phyloP scores from a whole-genome alignment of 2,797 vertebrate genomes.

The Phalloptychus januarius region DNA sequence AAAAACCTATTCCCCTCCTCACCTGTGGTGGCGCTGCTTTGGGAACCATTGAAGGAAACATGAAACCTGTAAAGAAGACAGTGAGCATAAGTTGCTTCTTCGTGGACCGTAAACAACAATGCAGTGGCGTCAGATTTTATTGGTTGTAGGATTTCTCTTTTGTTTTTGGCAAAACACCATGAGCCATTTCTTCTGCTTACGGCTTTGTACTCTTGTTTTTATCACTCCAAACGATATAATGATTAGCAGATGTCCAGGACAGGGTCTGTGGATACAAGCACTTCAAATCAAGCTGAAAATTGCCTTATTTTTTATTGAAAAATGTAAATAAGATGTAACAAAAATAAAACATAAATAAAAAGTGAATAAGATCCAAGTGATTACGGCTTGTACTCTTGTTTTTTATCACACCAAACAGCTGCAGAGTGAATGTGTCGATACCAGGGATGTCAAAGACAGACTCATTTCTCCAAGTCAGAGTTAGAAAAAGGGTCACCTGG shows the following conservation, averaged over 20 bases:
- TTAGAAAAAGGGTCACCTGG: conserved; percentile 37
- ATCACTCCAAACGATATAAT: neutral
- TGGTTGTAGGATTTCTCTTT: too few relatives aligned
- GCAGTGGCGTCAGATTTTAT: too few relatives aligned
- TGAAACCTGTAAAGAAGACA: too few relatives aligned
- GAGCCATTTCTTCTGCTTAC: neutral
- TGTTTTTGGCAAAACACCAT: too few relatives aligned
- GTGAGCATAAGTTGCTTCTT: too few relatives aligned
- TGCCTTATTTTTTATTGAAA: neutral
- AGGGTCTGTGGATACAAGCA: neutral
- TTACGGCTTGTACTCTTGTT: conserved; percentile 21
- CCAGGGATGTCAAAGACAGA: conserved; percentile 32
- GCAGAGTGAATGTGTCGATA: conserved; percentile 26
- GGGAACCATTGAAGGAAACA: too few relatives aligned
- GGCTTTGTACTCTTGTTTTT: conserved; percentile 12
- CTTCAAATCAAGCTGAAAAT: neutral
- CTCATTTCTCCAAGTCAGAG: conserved; percentile 10
- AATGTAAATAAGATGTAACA: too few relatives aligned
- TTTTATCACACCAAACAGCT: conserved; percentile 28
- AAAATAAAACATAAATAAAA: too few relatives aligned
- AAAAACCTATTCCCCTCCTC: too few relatives aligned
- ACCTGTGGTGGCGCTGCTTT: too few relatives aligned
- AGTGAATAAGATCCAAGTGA: conserved; percentile 8
- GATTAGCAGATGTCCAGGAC: neutral
- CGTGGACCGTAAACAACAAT: too few relatives aligned